Evolutionary conservation across 2,113 vertebrate genomes (phyloP), one percentile per base, ranked within the genome.

Genomic region (Poecile atricapillus): DNA sequence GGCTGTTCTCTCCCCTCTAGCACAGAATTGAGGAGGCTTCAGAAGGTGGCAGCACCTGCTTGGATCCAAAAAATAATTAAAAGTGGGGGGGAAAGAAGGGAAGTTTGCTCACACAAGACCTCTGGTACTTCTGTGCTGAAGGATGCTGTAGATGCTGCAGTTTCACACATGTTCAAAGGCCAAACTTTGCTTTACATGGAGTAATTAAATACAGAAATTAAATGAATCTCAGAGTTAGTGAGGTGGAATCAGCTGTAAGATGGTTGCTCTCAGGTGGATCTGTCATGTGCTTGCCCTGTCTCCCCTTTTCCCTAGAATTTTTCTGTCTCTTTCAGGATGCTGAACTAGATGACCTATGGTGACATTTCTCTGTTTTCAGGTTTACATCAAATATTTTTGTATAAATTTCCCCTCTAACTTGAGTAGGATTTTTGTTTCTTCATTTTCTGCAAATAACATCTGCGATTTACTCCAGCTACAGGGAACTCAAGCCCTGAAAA

Each of bases 61-160:
- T 2, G 1, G 35, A 43, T 24, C 33, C 14, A 69, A 78, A 67
- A 52, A 3, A 5, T 3, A 14, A 62, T 27, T 21, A 22, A 58
- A 62, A 24, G 4, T 2, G 1, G 3, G 1, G 2, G 7, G 28
- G 10, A 5, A 21, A 17, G 12, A 28, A 43, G 10, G 5, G 13
- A 1, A 6, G 3, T 21, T 70, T 37, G 11, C 47, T 59, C 43
- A 70, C 35, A 27, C 9, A 37, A n/a, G 27, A 43, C 9, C 7
- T 69, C 15, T 5, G 30, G 9, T 21, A 15, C 18, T 62, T 30
- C 50, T 75, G 49, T 46, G 25, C 59, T 53, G 13, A 50, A 59
- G 33, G 68, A 35, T 27, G 31, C 20, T 71, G 52, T 12, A 31
- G 41, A 11, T 46, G 30, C 17, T 76, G 11, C 35, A 43, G 41